These are phyloP conservation scores for Melanogrammus aeglefinus DNA, from an alignment of 2,797 vertebrate species.

Conservation along the genomic window DNA sequence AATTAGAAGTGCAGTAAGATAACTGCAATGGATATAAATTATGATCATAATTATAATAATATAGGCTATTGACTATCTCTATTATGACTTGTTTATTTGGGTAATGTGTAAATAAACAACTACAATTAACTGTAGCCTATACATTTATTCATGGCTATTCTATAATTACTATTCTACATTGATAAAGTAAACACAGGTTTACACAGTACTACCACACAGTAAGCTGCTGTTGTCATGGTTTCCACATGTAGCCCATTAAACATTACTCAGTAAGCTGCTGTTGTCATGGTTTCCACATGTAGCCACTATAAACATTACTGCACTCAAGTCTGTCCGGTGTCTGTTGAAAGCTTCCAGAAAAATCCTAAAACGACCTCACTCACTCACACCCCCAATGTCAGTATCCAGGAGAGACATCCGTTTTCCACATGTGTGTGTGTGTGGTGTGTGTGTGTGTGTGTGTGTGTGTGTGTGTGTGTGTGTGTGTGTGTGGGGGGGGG, in stretches of 20 bases:
- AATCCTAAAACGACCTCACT: slow-evolving; percentile 12
- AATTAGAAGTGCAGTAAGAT: background rate
- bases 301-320: no score
- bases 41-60: slow-evolving; percentile 19
- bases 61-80: background rate
- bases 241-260: background rate
- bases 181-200: background rate
- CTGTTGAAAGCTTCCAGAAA: slow-evolving; percentile 30
- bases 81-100: background rate
- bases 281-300: no score
- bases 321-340: no score
- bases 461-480: no score
- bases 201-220: background rate
- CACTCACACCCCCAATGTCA: background rate
- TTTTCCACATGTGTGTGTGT: no score
- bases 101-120: slow-evolving; percentile 13
- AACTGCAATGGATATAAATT: background rate
- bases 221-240: background rate
- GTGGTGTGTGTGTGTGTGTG: no score
- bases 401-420: background rate
- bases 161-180: background rate
- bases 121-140: background rate
- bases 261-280: no score
- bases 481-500: no score
- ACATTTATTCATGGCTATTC: background rate